Conservation (phyloP, 2,113 vertebrate genomes). For the Uropsilus gracilis region DNA sequence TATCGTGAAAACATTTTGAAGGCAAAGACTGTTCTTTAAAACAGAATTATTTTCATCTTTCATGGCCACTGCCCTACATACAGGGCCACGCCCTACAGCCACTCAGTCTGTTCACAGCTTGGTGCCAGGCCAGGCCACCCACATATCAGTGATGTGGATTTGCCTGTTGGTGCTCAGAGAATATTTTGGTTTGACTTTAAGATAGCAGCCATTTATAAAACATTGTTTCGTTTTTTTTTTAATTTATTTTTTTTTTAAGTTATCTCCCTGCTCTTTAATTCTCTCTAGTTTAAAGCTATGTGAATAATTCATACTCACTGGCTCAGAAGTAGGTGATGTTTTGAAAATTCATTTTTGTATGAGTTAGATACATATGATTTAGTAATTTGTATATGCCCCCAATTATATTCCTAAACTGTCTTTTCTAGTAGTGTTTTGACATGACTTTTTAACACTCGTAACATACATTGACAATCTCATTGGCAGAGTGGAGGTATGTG, state of each 20-base stretch:
- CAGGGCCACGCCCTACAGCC: not conserved
- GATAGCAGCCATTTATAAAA: not conserved
- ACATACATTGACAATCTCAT: conserved; percentile 38
- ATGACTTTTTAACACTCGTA: conserved; percentile 51
- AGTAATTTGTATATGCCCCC: conserved; percentile 51
- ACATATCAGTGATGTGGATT: not conserved
- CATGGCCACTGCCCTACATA: not conserved
- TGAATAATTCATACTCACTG: conserved; percentile 54
- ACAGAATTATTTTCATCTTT: not conserved
- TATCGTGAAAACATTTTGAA: not conserved
- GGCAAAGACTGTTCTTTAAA: not conserved
- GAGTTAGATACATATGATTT: conserved; percentile 49
- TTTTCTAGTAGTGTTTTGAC: conserved; percentile 63
- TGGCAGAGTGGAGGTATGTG: not conserved
- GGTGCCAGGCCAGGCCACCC: not conserved
- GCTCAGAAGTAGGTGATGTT: conserved; percentile 57
- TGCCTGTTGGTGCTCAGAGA: not conserved
- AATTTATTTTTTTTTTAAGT: conserved; percentile 3
- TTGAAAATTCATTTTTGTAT: conserved; percentile 53
- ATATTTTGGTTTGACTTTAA: not conserved
- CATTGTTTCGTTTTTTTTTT: not conserved
- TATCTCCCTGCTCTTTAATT: not conserved
- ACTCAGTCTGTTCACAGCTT: not conserved
- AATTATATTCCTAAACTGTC: conserved; percentile 46
- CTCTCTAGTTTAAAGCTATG: not conserved